Evolutionary conservation across 1,140 invertebrate genomes (phyloP), one percentile per base, ranked within the genome.

Genomic region (Coptotermes formosanus): DNA sequence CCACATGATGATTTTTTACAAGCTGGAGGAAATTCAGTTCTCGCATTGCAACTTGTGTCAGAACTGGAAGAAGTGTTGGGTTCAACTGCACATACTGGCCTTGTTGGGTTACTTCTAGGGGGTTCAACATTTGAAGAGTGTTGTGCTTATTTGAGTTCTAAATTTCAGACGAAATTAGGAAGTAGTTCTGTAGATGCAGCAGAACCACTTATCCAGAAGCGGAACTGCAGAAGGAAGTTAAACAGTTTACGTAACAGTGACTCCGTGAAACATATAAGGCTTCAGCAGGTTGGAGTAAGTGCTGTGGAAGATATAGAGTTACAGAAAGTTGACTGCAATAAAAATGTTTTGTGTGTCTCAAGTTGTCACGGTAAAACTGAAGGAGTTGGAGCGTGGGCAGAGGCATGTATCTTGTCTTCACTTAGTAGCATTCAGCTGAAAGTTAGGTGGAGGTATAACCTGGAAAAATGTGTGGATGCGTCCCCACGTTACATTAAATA

Each of bases 401-500:
- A 25, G 9, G 30, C 12, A 59, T 84, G 44, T n/a, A 16, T 84
- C 19, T 44, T n/a, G 7, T 9, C 12, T 9, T 59, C 21, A 8
- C 83, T 59, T 32, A 84, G 55, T 19, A n/a, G n/a, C n/a, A 69
- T 69, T 69, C 3, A 69, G 25, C 64, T 69, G n/a, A n/a, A 87
- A 88, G 89, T 90, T 75, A 86, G 90, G 9, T 95, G 93, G 93
- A 91, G 90, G 69, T 93, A 92, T 89, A 89, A 96, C 90, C 92
- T 95, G 83, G 91, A 92, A 84, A 96, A 95, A 89, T 96, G 95
- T 92, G 92, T 96, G 38, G 95, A 96, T 92, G 93, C 94, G 82
- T 93, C 94, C 43, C 94, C 95, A 30, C 91, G 93, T 86, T 86
- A 94, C 87, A 92, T 93, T 88, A 85, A 91, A 87, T 90, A 89